Base-by-base conservation (phyloP, 1,140 invertebrate genomes). In the Pollicipes pollicipes region DNA sequence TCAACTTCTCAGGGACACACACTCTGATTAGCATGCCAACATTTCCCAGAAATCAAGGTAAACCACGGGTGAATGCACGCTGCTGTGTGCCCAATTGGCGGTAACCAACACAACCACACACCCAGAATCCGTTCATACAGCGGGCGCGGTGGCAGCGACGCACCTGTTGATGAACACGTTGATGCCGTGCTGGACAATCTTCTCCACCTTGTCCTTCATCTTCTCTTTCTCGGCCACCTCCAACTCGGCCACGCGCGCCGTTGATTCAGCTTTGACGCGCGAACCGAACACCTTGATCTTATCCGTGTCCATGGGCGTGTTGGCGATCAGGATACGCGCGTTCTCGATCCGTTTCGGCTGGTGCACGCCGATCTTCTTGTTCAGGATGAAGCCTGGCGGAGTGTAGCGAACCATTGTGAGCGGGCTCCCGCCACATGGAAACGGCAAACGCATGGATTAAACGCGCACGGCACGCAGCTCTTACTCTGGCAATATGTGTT, bases 221-320 rank as follows among this genome's bases (percentile, higher is more conserved):
- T 99, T 99, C 78, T 98, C 93, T 79, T 98, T 99, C 78, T 99
- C 97, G 28, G 97, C 96, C 31, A 91, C 78, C 83, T 99, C 97
- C 68, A 99, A 81, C 78, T 99, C 96, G 26, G 97, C 97, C 72
- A 99, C 94, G 81, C 99, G 98, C 3, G 96, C 90, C 83, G 98
- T 89, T 0, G 95, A 97, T 80, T 99, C 97, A 0, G 99, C 96
- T 77, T 93, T 88, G 71, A 99, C 95, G 75, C 93, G 88, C 26
- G 95, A 97, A 70, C 96, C 97, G 84, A 99, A 99, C n/a, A 99
- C 82, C 85, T 98, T 99, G 74, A 99, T 97, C 83, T 99, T 99
- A 78, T 99, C 97, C 28, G 95, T 96, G 80, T 99, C 97, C 97
- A 99, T 99, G 0, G 97, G 93, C 45, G 97, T 99, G 78, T 99